A percentile compares a stretch with the other conserved stretches of the same genome.
Conservation (phyloP, 2,113 vertebrate species). For the Rhinolophus sinicus region DNA sequence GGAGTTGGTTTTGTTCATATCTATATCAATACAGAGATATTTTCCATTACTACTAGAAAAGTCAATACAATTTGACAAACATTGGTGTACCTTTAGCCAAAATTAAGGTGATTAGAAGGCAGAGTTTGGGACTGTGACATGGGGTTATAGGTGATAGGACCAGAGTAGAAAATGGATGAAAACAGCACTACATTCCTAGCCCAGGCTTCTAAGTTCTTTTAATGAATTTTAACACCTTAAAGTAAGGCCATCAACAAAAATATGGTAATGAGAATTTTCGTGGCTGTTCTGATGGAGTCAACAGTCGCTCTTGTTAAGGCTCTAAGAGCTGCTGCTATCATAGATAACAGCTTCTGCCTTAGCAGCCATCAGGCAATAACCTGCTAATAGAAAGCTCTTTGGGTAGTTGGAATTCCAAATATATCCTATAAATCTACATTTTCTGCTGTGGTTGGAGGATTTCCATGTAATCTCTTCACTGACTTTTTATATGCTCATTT, state of each 20-base stretch:
- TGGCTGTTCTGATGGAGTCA: neutral
- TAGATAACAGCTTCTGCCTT: slow-evolving; percentile 28
- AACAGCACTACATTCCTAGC: neutral
- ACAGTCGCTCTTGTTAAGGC: neutral
- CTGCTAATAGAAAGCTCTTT: slow-evolving; percentile 65
- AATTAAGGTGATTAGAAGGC: slow-evolving; percentile 40
- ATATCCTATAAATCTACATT: slow-evolving; percentile 65
- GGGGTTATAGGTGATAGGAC: neutral
- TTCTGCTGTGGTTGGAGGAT: slow-evolving; percentile 62
- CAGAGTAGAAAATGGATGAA: neutral
- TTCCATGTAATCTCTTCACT: slow-evolving; percentile 59
- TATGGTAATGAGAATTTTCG: neutral
- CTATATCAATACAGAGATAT: neutral
- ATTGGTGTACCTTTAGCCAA: neutral
- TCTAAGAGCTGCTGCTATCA: neutral
- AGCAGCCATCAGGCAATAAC: slow-evolving; percentile 43
- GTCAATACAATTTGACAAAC: neutral
- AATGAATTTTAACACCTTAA: neutral
- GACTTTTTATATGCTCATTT: slow-evolving; percentile 68
- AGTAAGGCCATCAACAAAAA: slow-evolving; percentile 24
- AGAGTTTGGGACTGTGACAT: neutral
- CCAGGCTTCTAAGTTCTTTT: neutral
- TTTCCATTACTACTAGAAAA: slow-evolving; percentile 37
- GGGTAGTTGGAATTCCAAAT: slow-evolving; percentile 55
- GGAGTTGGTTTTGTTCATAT: neutral